A percentile compares a stretch with the other conserved stretches of the same genome.
phyloP scores from a whole-genome alignment of 2,113 vertebrate genomes.

The Taurulus bubalis region DNA sequence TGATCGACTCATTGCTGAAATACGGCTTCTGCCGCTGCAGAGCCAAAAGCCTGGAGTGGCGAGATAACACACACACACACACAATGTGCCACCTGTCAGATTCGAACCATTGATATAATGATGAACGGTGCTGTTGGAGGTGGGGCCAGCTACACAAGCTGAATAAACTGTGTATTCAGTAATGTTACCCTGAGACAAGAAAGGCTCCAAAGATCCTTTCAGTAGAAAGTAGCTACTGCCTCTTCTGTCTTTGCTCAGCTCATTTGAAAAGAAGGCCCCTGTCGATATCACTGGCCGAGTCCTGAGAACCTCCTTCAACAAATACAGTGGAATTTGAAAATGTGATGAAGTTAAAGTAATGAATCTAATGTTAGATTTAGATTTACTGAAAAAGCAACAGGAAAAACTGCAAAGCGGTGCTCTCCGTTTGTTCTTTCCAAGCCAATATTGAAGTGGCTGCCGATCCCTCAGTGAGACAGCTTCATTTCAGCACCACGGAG shows the following conservation, averaged over 20 bases:
- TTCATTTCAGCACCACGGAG: slow-evolving; percentile 72
- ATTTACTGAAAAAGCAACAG: background rate
- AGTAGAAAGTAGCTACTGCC: background rate
- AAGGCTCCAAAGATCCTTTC: background rate
- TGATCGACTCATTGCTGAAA: slow-evolving; percentile 15
- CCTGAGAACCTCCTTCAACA: background rate
- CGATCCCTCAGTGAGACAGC: slow-evolving; percentile 9
- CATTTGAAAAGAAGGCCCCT: background rate
- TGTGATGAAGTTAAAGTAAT: background rate
- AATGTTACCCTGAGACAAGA: background rate
- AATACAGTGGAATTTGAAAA: background rate
- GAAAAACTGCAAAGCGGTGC: background rate
- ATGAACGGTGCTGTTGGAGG: background rate
- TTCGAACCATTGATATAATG: background rate
- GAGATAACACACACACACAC: slow-evolving; percentile 32
- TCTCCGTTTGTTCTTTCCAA: background rate
- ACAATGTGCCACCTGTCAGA: slow-evolving; percentile 2
- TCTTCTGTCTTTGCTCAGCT: background rate
- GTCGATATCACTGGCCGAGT: background rate
- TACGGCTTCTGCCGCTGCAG: background rate
- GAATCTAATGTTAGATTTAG: background rate
- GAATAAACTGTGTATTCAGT: background rate
- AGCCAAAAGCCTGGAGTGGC: slow-evolving; percentile 14
- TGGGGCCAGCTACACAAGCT: background rate
- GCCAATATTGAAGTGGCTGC: background rate